A percentile compares a stretch with the other conserved stretches of the same genome.
phyloP scores from a whole-genome alignment of 2,888 invertebrate species.

The Piscicola geometra region DNA sequence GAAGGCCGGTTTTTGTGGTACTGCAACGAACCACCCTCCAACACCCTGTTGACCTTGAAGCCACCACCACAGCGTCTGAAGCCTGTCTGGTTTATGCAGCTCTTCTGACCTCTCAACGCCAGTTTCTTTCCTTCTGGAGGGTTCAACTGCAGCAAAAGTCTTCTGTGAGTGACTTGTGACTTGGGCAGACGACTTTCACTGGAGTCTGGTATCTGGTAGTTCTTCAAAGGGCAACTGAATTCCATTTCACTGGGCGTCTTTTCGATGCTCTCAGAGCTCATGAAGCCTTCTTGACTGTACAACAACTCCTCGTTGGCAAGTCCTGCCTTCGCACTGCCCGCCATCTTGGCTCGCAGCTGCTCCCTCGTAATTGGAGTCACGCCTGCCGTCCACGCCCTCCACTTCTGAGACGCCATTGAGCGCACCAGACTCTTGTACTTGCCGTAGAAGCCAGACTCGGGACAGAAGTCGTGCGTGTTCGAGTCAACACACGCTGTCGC shows the following conservation, averaged over 20 bases:
- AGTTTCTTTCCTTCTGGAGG: neutral
- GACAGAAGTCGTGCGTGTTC: constrained; percentile 11
- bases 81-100: neutral
- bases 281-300: neutral
- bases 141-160: too few relatives aligned
- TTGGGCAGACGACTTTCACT: too few relatives aligned
- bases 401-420: constrained; percentile 9
- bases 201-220: neutral
- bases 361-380: neutral
- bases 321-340: neutral
- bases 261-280: neutral
- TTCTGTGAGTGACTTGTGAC: too few relatives aligned
- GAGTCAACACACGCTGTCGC: constrained; percentile 24
- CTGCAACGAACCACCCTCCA: neutral
- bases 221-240: neutral
- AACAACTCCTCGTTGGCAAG: neutral
- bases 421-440: constrained; percentile 25
- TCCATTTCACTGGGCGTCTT: neutral
- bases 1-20: neutral
- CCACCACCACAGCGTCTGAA: too few relatives aligned
- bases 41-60: neutral
- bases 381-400: constrained; percentile 2
- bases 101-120: neutral
- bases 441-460: constrained; percentile 27
- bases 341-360: constrained; percentile 3